These are phyloP conservation scores for Chaetodon trifasciatus DNA, from an alignment of 2,797 vertebrate genomes.

Conservation along the genomic window DNA sequence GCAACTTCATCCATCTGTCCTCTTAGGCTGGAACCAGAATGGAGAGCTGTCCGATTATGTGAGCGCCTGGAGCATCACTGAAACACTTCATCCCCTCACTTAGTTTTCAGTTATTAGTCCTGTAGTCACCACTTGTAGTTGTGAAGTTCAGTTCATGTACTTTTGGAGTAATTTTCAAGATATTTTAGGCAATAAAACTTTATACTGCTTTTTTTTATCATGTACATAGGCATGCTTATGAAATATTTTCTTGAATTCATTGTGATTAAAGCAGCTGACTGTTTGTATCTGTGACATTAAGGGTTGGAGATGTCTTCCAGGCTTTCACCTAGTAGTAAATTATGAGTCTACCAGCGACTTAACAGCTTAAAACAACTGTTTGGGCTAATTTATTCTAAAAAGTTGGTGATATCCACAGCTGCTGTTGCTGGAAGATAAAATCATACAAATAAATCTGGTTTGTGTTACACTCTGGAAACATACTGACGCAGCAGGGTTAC, in stretches of 20 bases:
- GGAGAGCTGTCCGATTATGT: conserved; percentile 83
- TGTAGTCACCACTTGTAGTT: conserved; percentile 47
- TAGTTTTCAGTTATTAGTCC: conserved; percentile 33
- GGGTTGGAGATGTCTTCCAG: neutral
- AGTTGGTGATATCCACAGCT: neutral
- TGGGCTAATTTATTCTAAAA: neutral
- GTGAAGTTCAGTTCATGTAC: conserved; percentile 31
- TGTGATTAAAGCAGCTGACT: conserved; percentile 4
- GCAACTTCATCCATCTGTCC: conserved; percentile 14
- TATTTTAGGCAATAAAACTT: conserved; percentile 38
- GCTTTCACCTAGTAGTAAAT: neutral
- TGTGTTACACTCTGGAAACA: neutral
- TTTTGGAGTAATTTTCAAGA: conserved; percentile 32
- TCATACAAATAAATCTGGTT: neutral
- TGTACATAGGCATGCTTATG: conserved; percentile 60
- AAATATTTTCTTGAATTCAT: conserved; percentile 19
- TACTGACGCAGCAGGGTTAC: conserved; percentile 29
- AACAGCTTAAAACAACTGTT: conserved; percentile 2
- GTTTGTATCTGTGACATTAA: conserved; percentile 20
- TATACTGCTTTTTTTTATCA: conserved; percentile 53
- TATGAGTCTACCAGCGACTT: neutral
- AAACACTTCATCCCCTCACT: neutral
- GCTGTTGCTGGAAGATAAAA: neutral
- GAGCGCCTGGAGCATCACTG: conserved; percentile 47
- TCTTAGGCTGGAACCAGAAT: conserved; percentile 73